Conservation (phyloP, 2,797 vertebrate genomes). For the Melanotaenia parkinsoni region DNA sequence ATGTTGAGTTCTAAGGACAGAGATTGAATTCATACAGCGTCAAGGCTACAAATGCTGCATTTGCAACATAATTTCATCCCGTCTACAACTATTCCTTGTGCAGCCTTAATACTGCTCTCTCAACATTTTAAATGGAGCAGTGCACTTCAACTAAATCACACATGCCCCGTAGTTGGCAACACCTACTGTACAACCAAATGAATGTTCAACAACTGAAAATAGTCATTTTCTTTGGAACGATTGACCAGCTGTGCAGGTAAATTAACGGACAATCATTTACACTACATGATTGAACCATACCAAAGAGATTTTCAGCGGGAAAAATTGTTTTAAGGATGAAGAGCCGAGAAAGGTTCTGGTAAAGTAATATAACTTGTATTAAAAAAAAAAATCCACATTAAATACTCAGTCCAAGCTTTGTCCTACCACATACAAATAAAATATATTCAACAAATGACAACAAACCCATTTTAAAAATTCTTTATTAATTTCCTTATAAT, state of each 20-base stretch:
- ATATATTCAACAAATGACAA: constrained; percentile 15
- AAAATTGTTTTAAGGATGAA: neutral
- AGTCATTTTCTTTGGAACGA: neutral
- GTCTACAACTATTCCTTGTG: neutral
- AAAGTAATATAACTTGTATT: neutral
- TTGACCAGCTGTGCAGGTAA: neutral
- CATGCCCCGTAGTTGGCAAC: neutral
- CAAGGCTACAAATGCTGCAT: neutral
- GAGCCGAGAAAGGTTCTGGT: neutral
- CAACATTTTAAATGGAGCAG: neutral
- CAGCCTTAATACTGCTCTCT: neutral
- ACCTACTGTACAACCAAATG: neutral
- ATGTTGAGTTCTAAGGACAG: neutral
- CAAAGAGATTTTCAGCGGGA: neutral
- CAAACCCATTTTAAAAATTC: constrained; percentile 75
- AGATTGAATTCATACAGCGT: neutral
- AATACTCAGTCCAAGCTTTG: neutral
- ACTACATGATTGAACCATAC: neutral
- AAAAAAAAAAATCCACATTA: neutral
- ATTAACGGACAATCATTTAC: neutral
- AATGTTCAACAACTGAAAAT: neutral
- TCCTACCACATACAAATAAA: neutral
- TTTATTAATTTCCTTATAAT: constrained; percentile 84
- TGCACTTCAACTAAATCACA: neutral
- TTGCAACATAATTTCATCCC: neutral